A percentile compares a stretch with the other conserved stretches of the same genome.
Conservation (phyloP, 2,113 vertebrate genomes). For the Danionella cerebrum region DNA sequence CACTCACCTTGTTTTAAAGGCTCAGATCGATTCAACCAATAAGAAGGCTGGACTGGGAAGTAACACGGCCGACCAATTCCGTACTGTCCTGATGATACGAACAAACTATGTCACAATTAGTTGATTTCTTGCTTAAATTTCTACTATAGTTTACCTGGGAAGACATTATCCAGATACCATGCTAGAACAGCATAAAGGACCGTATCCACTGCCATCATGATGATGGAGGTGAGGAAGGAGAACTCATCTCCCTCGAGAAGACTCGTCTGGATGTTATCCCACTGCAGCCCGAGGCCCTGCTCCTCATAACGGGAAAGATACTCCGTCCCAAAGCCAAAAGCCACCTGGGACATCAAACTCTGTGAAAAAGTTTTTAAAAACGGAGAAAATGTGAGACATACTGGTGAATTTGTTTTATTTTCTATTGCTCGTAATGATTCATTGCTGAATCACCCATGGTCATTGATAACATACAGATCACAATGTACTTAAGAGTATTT, state of each 20-base stretch:
- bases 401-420: too few species aligned
- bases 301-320: constrained; percentile 94
- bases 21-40: constrained; percentile 66
- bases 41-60: constrained; percentile 84
- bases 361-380: too few species aligned
- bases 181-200: constrained; percentile 78
- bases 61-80: constrained; percentile 85
- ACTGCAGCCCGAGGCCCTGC: constrained; percentile 91
- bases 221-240: constrained; percentile 81
- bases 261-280: constrained; percentile 82
- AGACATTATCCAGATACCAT: constrained; percentile 92
- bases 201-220: constrained; percentile 86
- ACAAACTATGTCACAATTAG: neutral
- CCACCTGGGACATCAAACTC: constrained; percentile 90
- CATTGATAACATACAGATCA: too few species aligned
- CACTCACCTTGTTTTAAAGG: constrained; percentile 45
- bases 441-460: too few species aligned
- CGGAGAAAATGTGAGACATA: too few species aligned
- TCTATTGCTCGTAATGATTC: too few species aligned
- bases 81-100: constrained; percentile 73
- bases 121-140: too few species aligned
- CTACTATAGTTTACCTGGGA: constrained; percentile 79
- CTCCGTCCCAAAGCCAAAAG: constrained; percentile 91
- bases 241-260: constrained; percentile 85
- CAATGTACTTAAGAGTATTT: too few species aligned